These are phyloP conservation scores for Aegotheles bennettii DNA, from an alignment of 2,113 vertebrate genomes.

Conservation along the genomic window DNA sequence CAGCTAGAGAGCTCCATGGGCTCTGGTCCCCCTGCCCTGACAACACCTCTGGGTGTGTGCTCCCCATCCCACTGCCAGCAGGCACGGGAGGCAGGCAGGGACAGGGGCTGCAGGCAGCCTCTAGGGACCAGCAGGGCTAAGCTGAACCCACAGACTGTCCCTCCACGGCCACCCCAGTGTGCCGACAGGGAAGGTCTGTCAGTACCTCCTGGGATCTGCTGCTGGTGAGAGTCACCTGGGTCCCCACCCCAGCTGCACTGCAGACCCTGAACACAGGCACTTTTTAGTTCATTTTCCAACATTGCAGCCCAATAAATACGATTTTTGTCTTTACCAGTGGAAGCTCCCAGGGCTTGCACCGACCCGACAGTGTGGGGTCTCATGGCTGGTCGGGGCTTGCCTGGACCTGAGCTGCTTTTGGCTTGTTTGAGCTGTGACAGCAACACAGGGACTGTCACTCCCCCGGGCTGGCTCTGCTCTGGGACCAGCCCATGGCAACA, in stretches of 20 bases:
- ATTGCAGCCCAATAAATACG: accelerated
- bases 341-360: not conserved
- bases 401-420: not conserved
- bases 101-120: not conserved
- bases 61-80: not conserved
- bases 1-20: not conserved
- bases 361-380: accelerated
- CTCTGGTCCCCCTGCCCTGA: not conserved
- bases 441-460: not conserved
- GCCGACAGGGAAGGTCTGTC: not conserved
- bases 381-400: not conserved
- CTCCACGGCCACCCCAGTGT: accelerated
- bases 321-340: not conserved
- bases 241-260: not conserved
- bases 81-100: not conserved
- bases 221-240: not conserved
- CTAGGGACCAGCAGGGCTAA: not conserved
- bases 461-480: not conserved
- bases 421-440: not conserved
- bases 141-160: not conserved
- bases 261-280: not conserved
- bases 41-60: not conserved
- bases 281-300: not conserved
- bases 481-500: not conserved
- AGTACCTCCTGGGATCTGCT: not conserved